phyloP scores from a whole-genome alignment of 2,888 invertebrate species.

The Trichogramma evanescens region DNA sequence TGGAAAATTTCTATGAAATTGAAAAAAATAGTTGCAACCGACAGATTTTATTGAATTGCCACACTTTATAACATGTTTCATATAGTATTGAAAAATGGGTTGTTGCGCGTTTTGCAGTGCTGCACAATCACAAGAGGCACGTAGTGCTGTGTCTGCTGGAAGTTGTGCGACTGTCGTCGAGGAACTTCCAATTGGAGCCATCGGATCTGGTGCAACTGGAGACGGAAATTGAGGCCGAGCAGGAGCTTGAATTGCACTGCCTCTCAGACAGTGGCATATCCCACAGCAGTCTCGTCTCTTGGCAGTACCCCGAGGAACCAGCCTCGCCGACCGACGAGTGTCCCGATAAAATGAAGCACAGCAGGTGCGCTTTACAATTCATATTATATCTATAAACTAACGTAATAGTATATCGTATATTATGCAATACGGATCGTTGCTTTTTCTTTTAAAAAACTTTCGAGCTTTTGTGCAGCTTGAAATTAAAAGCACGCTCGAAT shows the following conservation, averaged over 20 bases:
- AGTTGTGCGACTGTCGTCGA: slow-evolving; percentile 72
- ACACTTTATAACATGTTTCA: neutral
- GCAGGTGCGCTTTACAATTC: slow-evolving; percentile 43
- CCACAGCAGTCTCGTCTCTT: slow-evolving; percentile 54
- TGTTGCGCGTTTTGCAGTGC: slow-evolving; percentile 51
- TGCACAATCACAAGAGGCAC: slow-evolving; percentile 76
- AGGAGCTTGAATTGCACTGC: slow-evolving; percentile 57
- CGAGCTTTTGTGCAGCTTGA: too few species aligned
- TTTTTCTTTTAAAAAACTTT: too few species aligned
- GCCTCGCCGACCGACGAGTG: slow-evolving; percentile 44
- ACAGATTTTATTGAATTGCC: too few species aligned
- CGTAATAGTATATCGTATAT: too few species aligned
- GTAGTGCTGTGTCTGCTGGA: slow-evolving; percentile 80
- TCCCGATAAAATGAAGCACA: slow-evolving; percentile 50
- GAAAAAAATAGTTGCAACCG: too few species aligned
- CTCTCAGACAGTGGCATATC: slow-evolving; percentile 56
- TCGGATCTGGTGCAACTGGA: slow-evolving; percentile 76
- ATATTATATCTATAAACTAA: neutral
- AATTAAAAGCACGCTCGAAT: too few species aligned
- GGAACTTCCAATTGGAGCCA: slow-evolving; percentile 67
- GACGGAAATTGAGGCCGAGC: slow-evolving; percentile 78
- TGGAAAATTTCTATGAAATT: too few species aligned
- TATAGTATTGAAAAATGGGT: neutral
- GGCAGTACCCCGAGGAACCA: slow-evolving; percentile 58
- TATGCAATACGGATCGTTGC: neutral